Conservation (phyloP, 2,888 invertebrate species). For the Ganaspis brasiliensis region DNA sequence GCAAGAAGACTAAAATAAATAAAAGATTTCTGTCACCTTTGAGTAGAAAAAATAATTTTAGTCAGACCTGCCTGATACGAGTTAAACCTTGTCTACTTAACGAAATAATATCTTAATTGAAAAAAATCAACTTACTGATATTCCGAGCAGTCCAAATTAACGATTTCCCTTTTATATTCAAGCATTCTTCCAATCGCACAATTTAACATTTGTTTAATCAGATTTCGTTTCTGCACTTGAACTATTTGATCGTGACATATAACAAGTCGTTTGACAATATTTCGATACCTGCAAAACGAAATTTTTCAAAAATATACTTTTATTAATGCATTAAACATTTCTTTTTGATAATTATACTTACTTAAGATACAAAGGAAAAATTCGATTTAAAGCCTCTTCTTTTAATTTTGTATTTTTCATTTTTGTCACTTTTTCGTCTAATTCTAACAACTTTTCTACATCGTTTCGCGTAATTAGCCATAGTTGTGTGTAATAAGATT, state of each 20-base stretch:
- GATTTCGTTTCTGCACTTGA: conserved; percentile 84
- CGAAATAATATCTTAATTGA: conserved; percentile 5
- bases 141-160: conserved; percentile 83
- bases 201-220: conserved; percentile 83
- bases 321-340: background rate
- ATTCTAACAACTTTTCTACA: conserved; percentile 64
- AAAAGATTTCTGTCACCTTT: too few species aligned
- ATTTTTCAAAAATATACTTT: background rate
- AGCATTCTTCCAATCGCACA: conserved; percentile 83
- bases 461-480: conserved; percentile 70
- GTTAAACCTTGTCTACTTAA: too few species aligned
- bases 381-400: conserved; percentile 56
- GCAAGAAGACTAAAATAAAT: too few species aligned
- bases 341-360: conserved; percentile 44
- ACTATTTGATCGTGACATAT: conserved; percentile 84
- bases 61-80: too few species aligned
- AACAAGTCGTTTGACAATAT: conserved; percentile 79
- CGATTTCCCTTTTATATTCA: conserved; percentile 83
- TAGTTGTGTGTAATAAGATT: conserved; percentile 66
- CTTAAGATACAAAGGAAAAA: conserved; percentile 71
- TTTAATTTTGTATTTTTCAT: conserved; percentile 42
- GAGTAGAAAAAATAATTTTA: too few species aligned
- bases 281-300: conserved; percentile 68
- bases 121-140: conserved; percentile 71
- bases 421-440: conserved; percentile 63